phyloP scores from a whole-genome alignment of 2,113 vertebrate genomes.

The Neotoma lepida region DNA sequence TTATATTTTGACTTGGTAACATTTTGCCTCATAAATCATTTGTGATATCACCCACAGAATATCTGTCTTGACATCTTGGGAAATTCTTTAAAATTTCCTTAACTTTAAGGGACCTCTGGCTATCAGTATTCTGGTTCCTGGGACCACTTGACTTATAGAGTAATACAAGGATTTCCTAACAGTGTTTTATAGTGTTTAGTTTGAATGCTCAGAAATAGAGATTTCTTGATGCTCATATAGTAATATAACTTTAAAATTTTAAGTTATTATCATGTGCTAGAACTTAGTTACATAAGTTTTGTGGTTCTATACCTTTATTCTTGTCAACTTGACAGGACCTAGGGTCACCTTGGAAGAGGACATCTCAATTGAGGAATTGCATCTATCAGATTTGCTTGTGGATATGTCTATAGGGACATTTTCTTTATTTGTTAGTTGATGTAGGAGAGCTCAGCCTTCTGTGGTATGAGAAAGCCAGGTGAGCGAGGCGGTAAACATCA shows the following conservation, averaged over 20 bases:
- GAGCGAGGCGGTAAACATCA: not conserved
- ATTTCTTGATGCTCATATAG: not conserved
- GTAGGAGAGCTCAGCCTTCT: not conserved
- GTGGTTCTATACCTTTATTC: constrained; percentile 40
- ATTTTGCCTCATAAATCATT: constrained; percentile 31
- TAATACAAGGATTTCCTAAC: not conserved
- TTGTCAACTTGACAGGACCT: not conserved
- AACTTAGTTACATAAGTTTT: constrained; percentile 19
- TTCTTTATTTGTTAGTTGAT: not conserved
- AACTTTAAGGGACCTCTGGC: not conserved
- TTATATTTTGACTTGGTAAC: constrained; percentile 29
- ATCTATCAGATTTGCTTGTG: not conserved
- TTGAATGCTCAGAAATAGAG: not conserved
- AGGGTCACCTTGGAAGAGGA: not conserved
- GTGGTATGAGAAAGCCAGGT: not conserved
- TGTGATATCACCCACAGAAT: not conserved
- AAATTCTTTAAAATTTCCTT: not conserved
- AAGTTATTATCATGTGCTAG: not conserved
- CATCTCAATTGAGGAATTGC: not conserved
- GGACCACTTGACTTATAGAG: not conserved
- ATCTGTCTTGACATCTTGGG: not conserved
- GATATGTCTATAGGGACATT: not conserved
- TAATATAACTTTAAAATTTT: not conserved
- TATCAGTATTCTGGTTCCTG: not conserved
- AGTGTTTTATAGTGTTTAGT: not conserved